Evolutionary conservation across 2,888 invertebrate species (phyloP), one percentile per base, ranked within the genome.

Genomic region (Kuschelorhynchus macadamiae): DNA sequence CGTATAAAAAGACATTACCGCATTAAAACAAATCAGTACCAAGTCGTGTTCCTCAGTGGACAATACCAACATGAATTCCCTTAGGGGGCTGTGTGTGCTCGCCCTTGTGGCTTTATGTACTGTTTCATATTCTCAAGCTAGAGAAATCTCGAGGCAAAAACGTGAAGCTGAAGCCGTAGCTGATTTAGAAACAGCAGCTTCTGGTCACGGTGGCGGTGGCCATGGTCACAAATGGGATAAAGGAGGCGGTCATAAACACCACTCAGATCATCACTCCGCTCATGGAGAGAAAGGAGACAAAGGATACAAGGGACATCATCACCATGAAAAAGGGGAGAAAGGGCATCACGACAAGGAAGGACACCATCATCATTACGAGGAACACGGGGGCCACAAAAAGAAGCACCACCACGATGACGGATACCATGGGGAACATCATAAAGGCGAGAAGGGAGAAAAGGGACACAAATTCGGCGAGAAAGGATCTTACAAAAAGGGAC

Each of bases 401-500:
- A 83, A 87, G 25, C 87, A 90, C 71, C 88, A 89, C 74, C 87
- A 89, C 68, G 89, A 89, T 62, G 86, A 86, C 3, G 88, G 88
- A 0, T 90, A 91, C 81, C 89, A 89, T 73, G 90, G 88, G 0
- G 86, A 87, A 63, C 89, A 90, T 75, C 87, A 90, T 68, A 88
- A 88, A 25, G 90, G 89, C 5, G 90, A 91, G 64, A 88, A 90
- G 61, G 91, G 90, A 0, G 88, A 89, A 72, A 91, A 91, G 75
- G 84, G 83, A 4, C 84, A 84, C 49, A 89, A 91, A 72, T 88
- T 89, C 70, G 90, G 89, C 0, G 89, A 90, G 73, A 91, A 91
- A 76, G 93, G 93, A 8, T 88, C 89, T 74, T 94, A 91, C 81
- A 92, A 92, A 71, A 94, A 94, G 79, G 94, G 94, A 0, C 94